Base-by-base conservation (phyloP, 2,888 invertebrate species). In the Parnassius mnemosyne region DNA sequence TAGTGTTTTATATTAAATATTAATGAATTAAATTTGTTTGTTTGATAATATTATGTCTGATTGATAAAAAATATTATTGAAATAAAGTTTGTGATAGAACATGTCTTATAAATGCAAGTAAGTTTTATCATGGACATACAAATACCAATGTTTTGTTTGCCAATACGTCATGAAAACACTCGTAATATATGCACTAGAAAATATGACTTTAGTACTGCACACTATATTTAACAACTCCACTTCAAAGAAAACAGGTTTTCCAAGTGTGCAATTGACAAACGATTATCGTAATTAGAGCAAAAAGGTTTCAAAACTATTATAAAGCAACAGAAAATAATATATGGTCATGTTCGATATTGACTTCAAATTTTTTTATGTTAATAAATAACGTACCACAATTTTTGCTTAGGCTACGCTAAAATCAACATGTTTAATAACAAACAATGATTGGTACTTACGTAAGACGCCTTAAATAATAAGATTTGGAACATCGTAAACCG, bases 401-500 rank as follows among this genome's bases (percentile, higher is more conserved):
- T 49, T 57, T 44, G 56, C 44, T 57, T 7, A 34, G 20, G 16
- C 12, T 57, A 9, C 13, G 3, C 10, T 49, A 57, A 63, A 56
- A 64, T 68, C 61, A 66, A 67, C 59, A 61, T 80, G 78, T 85
- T 82, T 83, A 80, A 79, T 67, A 85, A 83, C 77, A 83, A 80
- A 80, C 78, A 80, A 73, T 71, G 71, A 64, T 68, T 71, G 78
- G 77, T 87, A 90, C 90, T 90, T 89, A 90, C 90, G 84, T 89
- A 89, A 90, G 80, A 84, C 74, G 79, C 79, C 78, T 71, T 81
- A 84, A 89, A 83, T 87, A 85, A 82, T 77, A 84, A 85, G 77
- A 81, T 83, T 80, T 83, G 78, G 81, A 85, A 84, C 85, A 89
- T 84, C 81, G 83, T 84, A 85, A 75, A 76, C 69, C 68, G 79